phyloP scores from a whole-genome alignment of 53 echinoderm and acorn worm species.

The Temnopleurus reevesii region DNA sequence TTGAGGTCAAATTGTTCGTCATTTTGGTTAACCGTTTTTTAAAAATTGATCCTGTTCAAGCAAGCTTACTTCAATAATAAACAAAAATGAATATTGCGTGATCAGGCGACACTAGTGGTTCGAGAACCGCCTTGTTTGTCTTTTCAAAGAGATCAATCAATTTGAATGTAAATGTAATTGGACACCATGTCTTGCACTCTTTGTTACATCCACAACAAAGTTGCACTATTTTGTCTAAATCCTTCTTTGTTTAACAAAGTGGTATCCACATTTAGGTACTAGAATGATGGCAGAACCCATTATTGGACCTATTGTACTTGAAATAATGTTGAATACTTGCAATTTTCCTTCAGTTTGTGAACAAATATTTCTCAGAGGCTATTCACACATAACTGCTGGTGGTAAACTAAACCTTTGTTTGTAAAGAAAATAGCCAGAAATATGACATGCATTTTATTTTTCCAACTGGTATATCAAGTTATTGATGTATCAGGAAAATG shows the following conservation, averaged over 20 bases:
- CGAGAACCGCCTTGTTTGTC: background rate
- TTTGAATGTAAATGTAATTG: background rate
- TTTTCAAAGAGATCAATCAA: background rate
- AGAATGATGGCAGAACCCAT: background rate
- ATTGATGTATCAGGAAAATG: background rate
- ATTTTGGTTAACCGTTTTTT: no score
- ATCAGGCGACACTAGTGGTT: no score
- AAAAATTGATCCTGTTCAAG: no score
- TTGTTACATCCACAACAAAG: constrained; percentile 1
- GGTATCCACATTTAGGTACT: background rate
- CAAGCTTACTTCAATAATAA: no score
- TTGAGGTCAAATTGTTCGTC: no score
- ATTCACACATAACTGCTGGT: background rate
- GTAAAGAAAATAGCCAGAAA: background rate
- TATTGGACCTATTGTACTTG: background rate
- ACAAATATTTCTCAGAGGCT: background rate
- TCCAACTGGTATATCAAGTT: background rate
- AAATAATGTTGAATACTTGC: no score
- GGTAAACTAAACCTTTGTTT: background rate
- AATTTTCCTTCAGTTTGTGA: no score
- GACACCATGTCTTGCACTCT: background rate
- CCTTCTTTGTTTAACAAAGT: background rate
- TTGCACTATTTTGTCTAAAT: background rate
- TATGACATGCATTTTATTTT: background rate
- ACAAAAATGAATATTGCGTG: no score